Percentiles rank a stretch among this genome's conserved stretches.
Evolutionary conservation across 2,113 vertebrate genomes (phyloP).

Genomic region (Nettapus auritus): DNA sequence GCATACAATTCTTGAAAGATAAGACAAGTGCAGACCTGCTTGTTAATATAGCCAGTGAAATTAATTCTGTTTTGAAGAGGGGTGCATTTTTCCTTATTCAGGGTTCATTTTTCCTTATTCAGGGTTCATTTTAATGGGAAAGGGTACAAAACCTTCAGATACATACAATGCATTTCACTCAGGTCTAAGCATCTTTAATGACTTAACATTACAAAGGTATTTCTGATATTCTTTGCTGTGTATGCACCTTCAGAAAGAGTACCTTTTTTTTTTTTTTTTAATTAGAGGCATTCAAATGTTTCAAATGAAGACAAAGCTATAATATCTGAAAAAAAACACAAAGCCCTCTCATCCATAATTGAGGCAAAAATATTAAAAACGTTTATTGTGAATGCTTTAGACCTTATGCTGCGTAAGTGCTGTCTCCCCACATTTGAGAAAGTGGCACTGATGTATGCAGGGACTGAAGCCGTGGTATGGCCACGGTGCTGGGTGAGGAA

Average conservation of each 20-base stretch:
- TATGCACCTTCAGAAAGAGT: neutral
- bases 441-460: fast-evolving
- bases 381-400: constrained; percentile 13
- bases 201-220: constrained; percentile 19
- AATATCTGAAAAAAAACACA: constrained; percentile 56
- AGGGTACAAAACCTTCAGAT: constrained; percentile 41
- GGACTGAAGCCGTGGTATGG: neutral
- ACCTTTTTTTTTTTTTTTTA: neutral
- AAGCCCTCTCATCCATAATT: constrained; percentile 20
- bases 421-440: neutral
- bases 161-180: constrained; percentile 13
- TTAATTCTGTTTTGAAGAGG: constrained; percentile 51
- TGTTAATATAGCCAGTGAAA: constrained; percentile 71
- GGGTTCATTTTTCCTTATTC: constrained; percentile 55
- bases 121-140: constrained; percentile 51
- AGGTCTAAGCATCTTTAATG: constrained; percentile 34
- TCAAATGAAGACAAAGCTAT: constrained; percentile 52
- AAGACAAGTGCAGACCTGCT: constrained; percentile 66
- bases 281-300: constrained; percentile 58
- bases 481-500: neutral
- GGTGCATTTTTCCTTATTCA: constrained; percentile 52
- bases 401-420: neutral
- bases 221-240: constrained; percentile 1
- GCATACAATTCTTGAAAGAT: constrained; percentile 75
- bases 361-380: constrained; percentile 34